A percentile compares a stretch with the other conserved stretches of the same genome.
Conservation (phyloP, 2,113 vertebrate species). For the Atherinomorus stipes region DNA sequence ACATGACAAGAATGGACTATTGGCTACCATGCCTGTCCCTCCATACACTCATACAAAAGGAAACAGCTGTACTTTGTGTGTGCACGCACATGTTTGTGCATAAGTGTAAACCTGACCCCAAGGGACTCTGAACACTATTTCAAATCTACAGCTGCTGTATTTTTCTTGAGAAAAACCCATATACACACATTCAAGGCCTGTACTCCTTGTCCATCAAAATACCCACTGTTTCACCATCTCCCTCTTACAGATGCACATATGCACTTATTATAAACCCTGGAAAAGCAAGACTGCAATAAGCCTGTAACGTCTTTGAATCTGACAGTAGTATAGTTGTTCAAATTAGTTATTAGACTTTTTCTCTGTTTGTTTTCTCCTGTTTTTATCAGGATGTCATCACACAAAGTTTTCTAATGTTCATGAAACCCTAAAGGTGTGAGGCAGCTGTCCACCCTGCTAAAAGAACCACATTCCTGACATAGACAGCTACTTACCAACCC, state of each 20-base stretch:
- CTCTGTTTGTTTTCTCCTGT: conserved; percentile 19
- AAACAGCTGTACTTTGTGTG: conserved; percentile 34
- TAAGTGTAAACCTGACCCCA: conserved; percentile 21
- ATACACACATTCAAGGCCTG: background rate
- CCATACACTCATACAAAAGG: background rate
- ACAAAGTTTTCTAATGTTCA: conserved; percentile 30
- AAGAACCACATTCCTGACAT: conserved; percentile 55
- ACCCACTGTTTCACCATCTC: conserved; percentile 7
- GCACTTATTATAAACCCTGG: background rate
- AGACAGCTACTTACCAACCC: conserved; percentile 46
- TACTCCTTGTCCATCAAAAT: conserved; percentile 38
- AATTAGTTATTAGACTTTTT: background rate
- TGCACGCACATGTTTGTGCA: conserved; percentile 5
- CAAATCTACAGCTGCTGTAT: conserved; percentile 35
- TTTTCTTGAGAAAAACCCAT: background rate
- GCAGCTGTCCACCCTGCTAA: conserved; percentile 66
- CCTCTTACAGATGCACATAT: background rate
- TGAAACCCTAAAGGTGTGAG: conserved; percentile 65
- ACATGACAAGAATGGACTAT: conserved; percentile 30
- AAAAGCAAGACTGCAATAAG: background rate
- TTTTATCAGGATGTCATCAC: conserved; percentile 41
- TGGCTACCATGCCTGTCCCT: background rate
- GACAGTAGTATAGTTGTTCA: conserved; percentile 8
- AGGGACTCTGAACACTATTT: conserved; percentile 15
- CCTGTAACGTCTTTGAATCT: conserved; percentile 20